A percentile compares a stretch with the other conserved stretches of the same genome.
phyloP scores from a whole-genome alignment of 2,888 invertebrate genomes.

The Sinhomidia bicolor region DNA sequence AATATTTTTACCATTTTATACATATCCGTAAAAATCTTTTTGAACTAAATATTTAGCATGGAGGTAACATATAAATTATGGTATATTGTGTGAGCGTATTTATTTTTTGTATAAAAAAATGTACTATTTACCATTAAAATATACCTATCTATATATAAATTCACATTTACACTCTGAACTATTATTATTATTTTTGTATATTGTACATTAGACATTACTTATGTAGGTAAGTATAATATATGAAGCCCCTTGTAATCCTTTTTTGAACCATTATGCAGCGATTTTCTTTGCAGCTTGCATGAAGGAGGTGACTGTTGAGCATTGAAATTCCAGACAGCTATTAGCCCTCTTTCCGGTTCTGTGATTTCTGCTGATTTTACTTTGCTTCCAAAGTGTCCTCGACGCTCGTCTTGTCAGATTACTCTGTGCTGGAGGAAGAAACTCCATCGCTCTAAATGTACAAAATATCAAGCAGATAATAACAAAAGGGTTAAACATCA shows the following conservation, averaged over 20 bases:
- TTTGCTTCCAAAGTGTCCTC: conserved; percentile 52
- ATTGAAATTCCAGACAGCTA: conserved; percentile 58
- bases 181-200: too few species aligned
- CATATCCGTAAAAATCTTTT: too few species aligned
- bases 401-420: conserved; percentile 59
- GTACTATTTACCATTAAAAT: background rate
- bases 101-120: background rate
- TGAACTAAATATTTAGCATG: too few species aligned
- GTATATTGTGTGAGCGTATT: background rate
- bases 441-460: conserved; percentile 45
- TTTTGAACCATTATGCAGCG: conserved; percentile 1
- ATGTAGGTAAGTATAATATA: background rate
- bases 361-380: conserved; percentile 52
- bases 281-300: conserved; percentile 44
- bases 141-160: background rate
- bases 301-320: conserved; percentile 37
- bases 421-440: conserved; percentile 55
- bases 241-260: background rate
- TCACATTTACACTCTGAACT: background rate
- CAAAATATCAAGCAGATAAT: conserved; percentile 40
- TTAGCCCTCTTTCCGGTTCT: conserved; percentile 53
- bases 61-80: too few species aligned
- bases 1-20: too few species aligned
- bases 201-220: background rate
- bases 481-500: conserved; percentile 45